These are phyloP conservation scores for Psilanteris sp. DNA, from an alignment of 1,140 invertebrate genomes.

Conservation along the genomic window DNA sequence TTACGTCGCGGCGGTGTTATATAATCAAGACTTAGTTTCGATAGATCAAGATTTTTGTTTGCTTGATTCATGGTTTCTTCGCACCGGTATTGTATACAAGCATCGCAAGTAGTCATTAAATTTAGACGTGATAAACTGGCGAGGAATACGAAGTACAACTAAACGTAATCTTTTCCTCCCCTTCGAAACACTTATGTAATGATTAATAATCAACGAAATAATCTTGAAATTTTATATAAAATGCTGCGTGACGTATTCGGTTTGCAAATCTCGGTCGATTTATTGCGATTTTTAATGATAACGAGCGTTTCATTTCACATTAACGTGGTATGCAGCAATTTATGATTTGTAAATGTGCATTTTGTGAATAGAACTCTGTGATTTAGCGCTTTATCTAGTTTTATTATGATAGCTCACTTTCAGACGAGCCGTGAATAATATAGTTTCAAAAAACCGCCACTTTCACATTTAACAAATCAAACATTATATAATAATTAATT, in stretches of 20 bases:
- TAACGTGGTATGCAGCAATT: slow-evolving; percentile 1
- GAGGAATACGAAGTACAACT: slow-evolving; percentile 13
- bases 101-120: slow-evolving; percentile 34
- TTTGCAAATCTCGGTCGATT: slow-evolving; percentile 23
- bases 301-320: slow-evolving; percentile 2
- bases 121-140: slow-evolving; percentile 27
- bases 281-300: slow-evolving; percentile 28
- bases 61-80: slow-evolving; percentile 19
- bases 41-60: slow-evolving; percentile 47
- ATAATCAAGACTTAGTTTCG: slow-evolving; percentile 47
- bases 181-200: slow-evolving; percentile 19
- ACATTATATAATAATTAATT: slow-evolving; percentile 40
- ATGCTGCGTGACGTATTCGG: slow-evolving; percentile 2
- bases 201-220: slow-evolving; percentile 28
- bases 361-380: slow-evolving; percentile 14
- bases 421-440: slow-evolving; percentile 38
- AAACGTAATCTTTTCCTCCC: background rate
- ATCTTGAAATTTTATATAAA: slow-evolving; percentile 2
- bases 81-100: slow-evolving; percentile 7
- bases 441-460: slow-evolving; percentile 26
- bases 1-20: slow-evolving; percentile 44
- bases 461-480: slow-evolving; percentile 46
- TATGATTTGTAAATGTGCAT: slow-evolving; percentile 6
- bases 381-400: slow-evolving; percentile 22
- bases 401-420: slow-evolving; percentile 9